phyloP scores from a whole-genome alignment of 35 echinoderm and acorn worm species.

The Eucidaris tribuloides region DNA sequence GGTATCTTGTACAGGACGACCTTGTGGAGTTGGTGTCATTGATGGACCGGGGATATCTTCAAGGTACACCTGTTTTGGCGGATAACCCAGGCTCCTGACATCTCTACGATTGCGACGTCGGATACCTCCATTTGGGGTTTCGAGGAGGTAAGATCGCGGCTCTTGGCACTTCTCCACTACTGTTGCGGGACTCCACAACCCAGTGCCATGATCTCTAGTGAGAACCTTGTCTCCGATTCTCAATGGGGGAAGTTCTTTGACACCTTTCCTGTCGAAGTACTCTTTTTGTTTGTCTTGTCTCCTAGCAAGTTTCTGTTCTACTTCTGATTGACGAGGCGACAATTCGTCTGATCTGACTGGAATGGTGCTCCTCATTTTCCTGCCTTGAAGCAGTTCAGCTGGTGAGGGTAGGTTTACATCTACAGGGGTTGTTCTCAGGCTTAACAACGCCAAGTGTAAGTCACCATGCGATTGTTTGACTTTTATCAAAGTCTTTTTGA shows the following conservation, averaged over 20 bases:
- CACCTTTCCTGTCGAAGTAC: neutral
- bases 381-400: constrained; percentile 43
- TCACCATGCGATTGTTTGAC: constrained; percentile 8
- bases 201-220: constrained; percentile 1
- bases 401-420: constrained; percentile 43
- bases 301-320: neutral
- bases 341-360: neutral
- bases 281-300: neutral
- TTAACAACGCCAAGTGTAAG: constrained; percentile 33
- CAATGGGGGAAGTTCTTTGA: constrained; percentile 15
- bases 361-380: constrained; percentile 22
- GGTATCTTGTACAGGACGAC: no score
- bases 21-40: no score
- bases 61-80: no score
- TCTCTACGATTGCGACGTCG: no score
- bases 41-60: no score
- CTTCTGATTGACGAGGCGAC: neutral
- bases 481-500: constrained; percentile 7
- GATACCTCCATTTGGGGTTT: no score
- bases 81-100: no score
- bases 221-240: constrained; percentile 15
- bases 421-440: constrained; percentile 33
- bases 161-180: neutral
- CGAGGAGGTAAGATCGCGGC: constrained; percentile 28
- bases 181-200: constrained; percentile 29